Conservation (phyloP, 2,113 vertebrate species). For the Gallinago paraguaiae region DNA sequence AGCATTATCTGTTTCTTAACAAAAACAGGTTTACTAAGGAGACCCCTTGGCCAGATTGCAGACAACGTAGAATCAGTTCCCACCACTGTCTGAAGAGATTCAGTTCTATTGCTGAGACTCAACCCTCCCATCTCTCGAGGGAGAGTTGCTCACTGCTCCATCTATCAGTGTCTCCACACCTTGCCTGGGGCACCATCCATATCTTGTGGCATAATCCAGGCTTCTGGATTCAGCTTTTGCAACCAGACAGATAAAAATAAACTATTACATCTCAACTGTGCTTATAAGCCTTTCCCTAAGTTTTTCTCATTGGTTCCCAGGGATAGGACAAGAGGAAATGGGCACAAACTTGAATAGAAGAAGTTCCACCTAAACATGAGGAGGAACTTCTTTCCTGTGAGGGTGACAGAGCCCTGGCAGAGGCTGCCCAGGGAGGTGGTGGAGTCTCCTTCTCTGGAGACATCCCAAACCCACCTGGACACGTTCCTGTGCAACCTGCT, state of each 20-base stretch:
- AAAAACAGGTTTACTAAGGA: background rate
- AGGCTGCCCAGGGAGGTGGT: too few relatives aligned
- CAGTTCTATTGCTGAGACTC: background rate
- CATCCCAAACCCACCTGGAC: too few relatives aligned
- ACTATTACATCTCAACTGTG: background rate
- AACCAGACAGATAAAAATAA: background rate
- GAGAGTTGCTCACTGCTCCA: background rate
- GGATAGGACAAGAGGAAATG: too few relatives aligned
- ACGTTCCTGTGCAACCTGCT: too few relatives aligned
- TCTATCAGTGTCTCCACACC: too few relatives aligned
- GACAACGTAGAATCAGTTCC: background rate
- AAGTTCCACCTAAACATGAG: too few relatives aligned
- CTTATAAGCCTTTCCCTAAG: background rate
- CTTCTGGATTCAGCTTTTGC: background rate
- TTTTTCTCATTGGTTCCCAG: background rate
- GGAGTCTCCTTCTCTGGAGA: too few relatives aligned
- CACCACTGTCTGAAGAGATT: background rate
- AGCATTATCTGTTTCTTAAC: background rate
- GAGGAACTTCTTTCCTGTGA: too few relatives aligned
- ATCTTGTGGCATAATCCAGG: background rate
- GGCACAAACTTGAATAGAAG: too few relatives aligned
- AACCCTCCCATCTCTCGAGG: background rate
- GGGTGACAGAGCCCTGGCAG: too few relatives aligned
- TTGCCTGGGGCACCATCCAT: fast-evolving
- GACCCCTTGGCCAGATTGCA: background rate